Evolutionary conservation across 2,888 invertebrate genomes (phyloP).

Genomic region (Chloroclysta siterata): DNA sequence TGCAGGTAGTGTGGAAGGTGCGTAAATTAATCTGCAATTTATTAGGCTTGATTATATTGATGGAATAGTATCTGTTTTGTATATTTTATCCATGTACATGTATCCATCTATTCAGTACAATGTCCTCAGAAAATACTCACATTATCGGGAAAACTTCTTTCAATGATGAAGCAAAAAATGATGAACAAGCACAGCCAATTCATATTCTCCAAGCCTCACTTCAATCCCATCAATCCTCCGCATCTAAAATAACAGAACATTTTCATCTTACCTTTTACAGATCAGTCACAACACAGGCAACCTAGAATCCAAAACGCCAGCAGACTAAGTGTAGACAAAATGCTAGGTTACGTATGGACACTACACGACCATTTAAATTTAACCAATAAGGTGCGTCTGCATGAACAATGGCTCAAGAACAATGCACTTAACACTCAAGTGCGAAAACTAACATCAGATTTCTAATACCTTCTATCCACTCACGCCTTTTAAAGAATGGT

Average conservation of each 20-base stretch:
- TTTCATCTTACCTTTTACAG: neutral
- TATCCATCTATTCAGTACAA: too few relatives aligned
- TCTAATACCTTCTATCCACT: conserved; percentile 51
- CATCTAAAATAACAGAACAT: conserved; percentile 57
- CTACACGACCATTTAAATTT: conserved; percentile 32
- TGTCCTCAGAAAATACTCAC: conserved; percentile 53
- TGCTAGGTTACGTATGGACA: conserved; percentile 3
- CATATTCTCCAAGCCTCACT: conserved; percentile 64
- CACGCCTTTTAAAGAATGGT: conserved; percentile 42
- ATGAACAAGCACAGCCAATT: conserved; percentile 65
- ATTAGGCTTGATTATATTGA: too few relatives aligned
- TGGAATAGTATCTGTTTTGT: too few relatives aligned
- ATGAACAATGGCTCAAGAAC: conserved; percentile 62
- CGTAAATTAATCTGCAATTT: too few relatives aligned
- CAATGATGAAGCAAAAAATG: conserved; percentile 58
- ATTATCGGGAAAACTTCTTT: conserved; percentile 55
- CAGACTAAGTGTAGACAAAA: neutral
- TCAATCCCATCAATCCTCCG: conserved; percentile 52
- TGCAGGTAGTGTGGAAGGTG: too few relatives aligned
- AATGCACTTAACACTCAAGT: conserved; percentile 62
- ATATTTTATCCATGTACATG: too few relatives aligned
- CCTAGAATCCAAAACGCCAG: neutral
- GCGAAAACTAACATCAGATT: conserved; percentile 41
- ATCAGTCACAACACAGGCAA: neutral
- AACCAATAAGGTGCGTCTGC: conserved; percentile 43